Evolutionary conservation across 2,797 vertebrate species (phyloP).

Genomic region (Danio choprae): DNA sequence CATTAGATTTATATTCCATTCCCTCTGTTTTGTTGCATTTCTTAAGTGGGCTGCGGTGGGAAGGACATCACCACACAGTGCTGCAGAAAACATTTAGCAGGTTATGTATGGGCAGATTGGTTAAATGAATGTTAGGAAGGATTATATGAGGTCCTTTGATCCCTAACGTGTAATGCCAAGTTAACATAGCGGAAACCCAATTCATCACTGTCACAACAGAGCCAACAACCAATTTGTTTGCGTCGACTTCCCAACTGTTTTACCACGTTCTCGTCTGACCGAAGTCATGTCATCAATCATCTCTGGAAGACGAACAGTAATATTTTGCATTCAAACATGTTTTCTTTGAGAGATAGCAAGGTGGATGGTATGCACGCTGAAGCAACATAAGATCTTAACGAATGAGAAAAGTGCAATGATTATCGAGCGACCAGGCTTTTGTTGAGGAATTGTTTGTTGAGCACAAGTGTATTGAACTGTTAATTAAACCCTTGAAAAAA

Average conservation of each 20-base stretch:
- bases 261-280: slow-evolving; percentile 22
- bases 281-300: background rate
- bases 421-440: background rate
- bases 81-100: background rate
- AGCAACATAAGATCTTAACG: background rate
- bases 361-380: background rate
- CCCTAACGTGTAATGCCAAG: slow-evolving; percentile 63
- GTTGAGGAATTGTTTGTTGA: slow-evolving; percentile 58
- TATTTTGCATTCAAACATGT: background rate
- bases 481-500: slow-evolving; percentile 64
- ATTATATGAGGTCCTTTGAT: slow-evolving; percentile 42
- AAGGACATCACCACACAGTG: slow-evolving; percentile 3
- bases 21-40: background rate
- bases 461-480: slow-evolving; percentile 47
- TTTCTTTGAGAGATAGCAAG: background rate
- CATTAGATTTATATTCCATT: slow-evolving; percentile 12
- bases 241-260: slow-evolving; percentile 55
- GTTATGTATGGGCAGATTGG: slow-evolving; percentile 13
- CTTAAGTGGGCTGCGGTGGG: background rate
- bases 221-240: slow-evolving; percentile 68
- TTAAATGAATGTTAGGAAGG: slow-evolving; percentile 57
- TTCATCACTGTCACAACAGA: slow-evolving; percentile 72
- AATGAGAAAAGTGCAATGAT: background rate
- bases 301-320: background rate
- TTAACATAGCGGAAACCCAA: slow-evolving; percentile 38